These are phyloP conservation scores for Microcebus griseorufus DNA, from an alignment of 2,113 vertebrate genomes.

Conservation along the genomic window DNA sequence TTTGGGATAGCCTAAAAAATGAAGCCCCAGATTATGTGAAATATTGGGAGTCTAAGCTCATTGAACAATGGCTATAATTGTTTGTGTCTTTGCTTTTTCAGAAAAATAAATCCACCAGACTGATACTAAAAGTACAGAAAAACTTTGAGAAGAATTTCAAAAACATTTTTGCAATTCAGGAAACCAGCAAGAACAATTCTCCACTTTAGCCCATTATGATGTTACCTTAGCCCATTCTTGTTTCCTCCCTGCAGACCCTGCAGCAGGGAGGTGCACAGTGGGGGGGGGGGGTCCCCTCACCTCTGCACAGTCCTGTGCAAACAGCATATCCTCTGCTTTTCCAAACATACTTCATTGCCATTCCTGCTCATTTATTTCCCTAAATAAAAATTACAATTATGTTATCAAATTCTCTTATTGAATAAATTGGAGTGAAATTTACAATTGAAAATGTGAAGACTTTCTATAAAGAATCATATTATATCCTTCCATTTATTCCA, in stretches of 20 bases:
- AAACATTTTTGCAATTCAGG: constrained; percentile 46
- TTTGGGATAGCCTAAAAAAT: background rate
- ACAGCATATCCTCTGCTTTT: background rate
- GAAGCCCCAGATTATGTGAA: background rate
- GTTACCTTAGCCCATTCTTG: background rate
- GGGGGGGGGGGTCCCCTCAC: accelerated
- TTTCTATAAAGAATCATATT: background rate
- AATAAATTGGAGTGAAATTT: background rate
- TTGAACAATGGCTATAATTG: too few species aligned
- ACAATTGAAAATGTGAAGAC: background rate
- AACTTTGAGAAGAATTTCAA: constrained; percentile 50
- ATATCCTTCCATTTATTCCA: background rate
- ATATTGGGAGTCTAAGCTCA: background rate
- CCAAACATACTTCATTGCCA: background rate
- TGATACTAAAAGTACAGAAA: background rate
- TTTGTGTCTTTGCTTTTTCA: constrained; percentile 52
- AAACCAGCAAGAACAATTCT: background rate
- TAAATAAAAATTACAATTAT: constrained; percentile 1
- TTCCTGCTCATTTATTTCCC: background rate
- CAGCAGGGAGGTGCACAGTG: accelerated
- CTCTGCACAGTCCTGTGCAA: background rate
- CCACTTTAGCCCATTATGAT: accelerated
- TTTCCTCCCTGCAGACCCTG: too few species aligned
- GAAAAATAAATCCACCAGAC: background rate
- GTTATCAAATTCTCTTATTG: background rate